Conservation (phyloP, 1,140 invertebrate species). For the Steinernema khuongi region DNA sequence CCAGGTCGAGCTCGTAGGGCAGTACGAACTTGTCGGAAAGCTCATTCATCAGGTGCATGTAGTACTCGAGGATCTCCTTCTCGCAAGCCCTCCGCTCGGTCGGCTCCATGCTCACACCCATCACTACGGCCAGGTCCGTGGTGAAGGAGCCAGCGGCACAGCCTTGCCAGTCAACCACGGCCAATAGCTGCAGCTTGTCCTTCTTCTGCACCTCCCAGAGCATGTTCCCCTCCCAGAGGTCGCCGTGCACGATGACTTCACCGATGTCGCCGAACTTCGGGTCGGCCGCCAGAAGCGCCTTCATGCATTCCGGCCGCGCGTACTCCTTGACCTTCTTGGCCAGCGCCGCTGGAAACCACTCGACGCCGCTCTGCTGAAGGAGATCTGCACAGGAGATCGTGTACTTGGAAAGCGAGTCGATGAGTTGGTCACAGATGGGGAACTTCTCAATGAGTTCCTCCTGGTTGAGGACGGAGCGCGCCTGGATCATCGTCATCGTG, state of each 20-base stretch:
- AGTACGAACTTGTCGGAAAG: slow-evolving; percentile 32
- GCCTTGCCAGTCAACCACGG: background rate
- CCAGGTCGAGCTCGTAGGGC: slow-evolving; percentile 32
- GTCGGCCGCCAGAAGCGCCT: background rate
- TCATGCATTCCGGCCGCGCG: background rate
- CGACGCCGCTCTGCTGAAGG: background rate
- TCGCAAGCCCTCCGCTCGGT: background rate
- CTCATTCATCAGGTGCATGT: background rate
- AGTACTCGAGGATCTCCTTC: slow-evolving; percentile 13
- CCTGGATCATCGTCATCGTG: background rate
- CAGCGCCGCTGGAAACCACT: background rate
- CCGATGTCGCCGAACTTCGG: background rate
- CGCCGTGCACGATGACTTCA: background rate
- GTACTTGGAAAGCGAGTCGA: background rate
- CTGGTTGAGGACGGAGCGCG: background rate
- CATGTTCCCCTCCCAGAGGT: slow-evolving; percentile 13
- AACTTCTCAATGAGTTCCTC: background rate
- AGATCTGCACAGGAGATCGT: background rate
- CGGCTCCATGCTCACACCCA: background rate
- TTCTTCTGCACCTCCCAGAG: background rate
- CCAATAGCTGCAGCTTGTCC: background rate
- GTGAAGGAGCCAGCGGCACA: background rate
- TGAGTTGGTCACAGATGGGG: background rate
- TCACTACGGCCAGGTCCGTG: background rate
- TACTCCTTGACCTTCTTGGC: background rate